These are phyloP conservation scores for Archocentrus centrarchus DNA, from an alignment of 2,113 vertebrate species.

Conservation along the genomic window DNA sequence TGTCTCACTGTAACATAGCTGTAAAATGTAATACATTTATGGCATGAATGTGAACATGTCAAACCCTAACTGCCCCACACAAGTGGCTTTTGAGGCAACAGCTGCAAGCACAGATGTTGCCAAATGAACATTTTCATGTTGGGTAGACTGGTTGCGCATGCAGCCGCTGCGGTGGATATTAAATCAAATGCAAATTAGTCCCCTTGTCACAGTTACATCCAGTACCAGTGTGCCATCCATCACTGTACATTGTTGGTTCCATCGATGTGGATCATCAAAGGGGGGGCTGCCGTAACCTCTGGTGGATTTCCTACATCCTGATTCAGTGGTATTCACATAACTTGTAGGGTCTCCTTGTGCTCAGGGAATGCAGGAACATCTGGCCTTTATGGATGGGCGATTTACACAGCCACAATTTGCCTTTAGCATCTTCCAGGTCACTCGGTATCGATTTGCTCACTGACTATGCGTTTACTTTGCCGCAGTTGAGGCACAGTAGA, in stretches of 20 bases:
- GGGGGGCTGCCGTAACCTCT: not conserved
- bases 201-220: not conserved
- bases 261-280: not conserved
- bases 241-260: not conserved
- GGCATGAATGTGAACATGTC: not conserved
- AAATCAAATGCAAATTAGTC: not conserved
- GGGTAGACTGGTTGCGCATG: not conserved
- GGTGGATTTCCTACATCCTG: not conserved
- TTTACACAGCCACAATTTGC: slow-evolving; percentile 31
- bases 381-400: slow-evolving; percentile 64
- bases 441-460: slow-evolving; percentile 58
- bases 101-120: slow-evolving; percentile 45
- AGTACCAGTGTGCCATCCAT: not conserved
- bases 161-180: not conserved
- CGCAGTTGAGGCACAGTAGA: not conserved
- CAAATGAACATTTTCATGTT: slow-evolving; percentile 24
- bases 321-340: slow-evolving; percentile 15
- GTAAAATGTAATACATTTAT: not conserved
- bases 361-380: slow-evolving; percentile 53
- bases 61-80: not conserved
- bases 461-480: slow-evolving; percentile 30
- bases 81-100: slow-evolving; percentile 35
- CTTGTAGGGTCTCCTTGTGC: slow-evolving; percentile 17
- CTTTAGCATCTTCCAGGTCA: slow-evolving; percentile 63
- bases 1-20: not conserved